Evolutionary conservation across 1,140 invertebrate genomes (phyloP).

Genomic region (Zaprionus africanus): DNA sequence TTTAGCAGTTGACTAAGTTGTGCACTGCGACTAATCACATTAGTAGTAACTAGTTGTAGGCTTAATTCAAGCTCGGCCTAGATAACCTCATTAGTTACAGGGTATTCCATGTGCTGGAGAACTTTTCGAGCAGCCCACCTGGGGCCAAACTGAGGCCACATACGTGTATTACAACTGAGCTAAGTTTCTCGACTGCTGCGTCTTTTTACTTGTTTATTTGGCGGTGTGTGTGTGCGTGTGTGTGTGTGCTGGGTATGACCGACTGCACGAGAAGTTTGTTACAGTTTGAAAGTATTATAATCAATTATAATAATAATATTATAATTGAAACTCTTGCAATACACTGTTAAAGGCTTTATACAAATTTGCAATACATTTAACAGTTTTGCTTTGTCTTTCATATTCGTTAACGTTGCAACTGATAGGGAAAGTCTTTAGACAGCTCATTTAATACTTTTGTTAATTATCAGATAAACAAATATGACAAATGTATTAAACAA

Average conservation of each 20-base stretch:
- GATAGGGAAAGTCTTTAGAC: neutral
- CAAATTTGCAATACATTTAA: neutral
- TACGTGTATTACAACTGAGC: constrained; percentile 40
- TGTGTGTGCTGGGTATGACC: neutral
- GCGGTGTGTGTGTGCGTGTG: neutral
- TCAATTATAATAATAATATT: too few species aligned
- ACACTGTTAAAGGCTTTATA: too few species aligned
- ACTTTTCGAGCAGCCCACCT: constrained; percentile 35
- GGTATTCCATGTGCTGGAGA: constrained; percentile 14
- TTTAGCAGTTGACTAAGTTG: neutral
- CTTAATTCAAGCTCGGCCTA: neutral
- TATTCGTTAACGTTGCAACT: neutral
- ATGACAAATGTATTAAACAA: too few species aligned
- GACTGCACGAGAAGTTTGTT: neutral
- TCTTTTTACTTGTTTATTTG: constrained; percentile 35
- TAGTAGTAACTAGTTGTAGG: too few species aligned
- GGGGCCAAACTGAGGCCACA: constrained; percentile 31
- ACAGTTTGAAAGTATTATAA: neutral
- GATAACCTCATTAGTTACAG: neutral
- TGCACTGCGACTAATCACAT: too few species aligned
- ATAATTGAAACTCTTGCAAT: too few species aligned
- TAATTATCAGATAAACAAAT: too few species aligned
- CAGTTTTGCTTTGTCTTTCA: neutral
- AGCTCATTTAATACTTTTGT: neutral
- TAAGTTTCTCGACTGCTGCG: constrained; percentile 25